These are phyloP conservation scores for Callionymus lyra DNA, from an alignment of 2,113 vertebrate species.

Conservation along the genomic window DNA sequence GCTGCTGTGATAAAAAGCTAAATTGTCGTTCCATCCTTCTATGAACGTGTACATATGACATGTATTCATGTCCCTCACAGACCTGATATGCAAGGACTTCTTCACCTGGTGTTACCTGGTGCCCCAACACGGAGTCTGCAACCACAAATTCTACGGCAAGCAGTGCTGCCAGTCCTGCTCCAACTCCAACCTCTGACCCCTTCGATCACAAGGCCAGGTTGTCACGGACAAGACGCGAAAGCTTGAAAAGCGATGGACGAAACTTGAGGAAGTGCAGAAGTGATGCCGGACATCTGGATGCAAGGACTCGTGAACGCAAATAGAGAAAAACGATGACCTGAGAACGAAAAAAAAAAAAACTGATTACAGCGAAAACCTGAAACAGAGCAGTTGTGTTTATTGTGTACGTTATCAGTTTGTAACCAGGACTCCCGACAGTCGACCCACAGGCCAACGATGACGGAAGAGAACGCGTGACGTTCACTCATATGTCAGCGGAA, in stretches of 20 bases:
- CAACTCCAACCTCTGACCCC: conserved; percentile 61
- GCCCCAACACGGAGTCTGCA: conserved; percentile 75
- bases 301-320: conserved; percentile 31
- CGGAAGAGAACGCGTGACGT: background rate
- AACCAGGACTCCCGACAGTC: conserved; percentile 13
- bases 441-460: conserved; percentile 15
- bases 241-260: conserved; percentile 38
- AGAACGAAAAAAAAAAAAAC: conserved; percentile 30
- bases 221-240: conserved; percentile 27
- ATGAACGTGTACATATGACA: too few relatives aligned
- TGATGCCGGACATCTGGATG: conserved; percentile 56
- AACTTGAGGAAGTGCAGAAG: conserved; percentile 28
- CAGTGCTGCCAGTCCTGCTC: conserved; percentile 82
- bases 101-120: conserved; percentile 80
- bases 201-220: conserved; percentile 29
- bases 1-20: too few relatives aligned
- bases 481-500: too few relatives aligned
- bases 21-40: too few relatives aligned
- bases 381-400: conserved; percentile 16
- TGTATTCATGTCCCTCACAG: conserved; percentile 17
- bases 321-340: conserved; percentile 22
- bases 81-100: conserved; percentile 51
- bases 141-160: conserved; percentile 75
- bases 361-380: conserved; percentile 20
- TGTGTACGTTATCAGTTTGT: conserved; percentile 20